A percentile compares a stretch with the other conserved stretches of the same genome.
Evolutionary conservation across 2,113 vertebrate species (phyloP).

Genomic region (Edolisoma coerulescens): DNA sequence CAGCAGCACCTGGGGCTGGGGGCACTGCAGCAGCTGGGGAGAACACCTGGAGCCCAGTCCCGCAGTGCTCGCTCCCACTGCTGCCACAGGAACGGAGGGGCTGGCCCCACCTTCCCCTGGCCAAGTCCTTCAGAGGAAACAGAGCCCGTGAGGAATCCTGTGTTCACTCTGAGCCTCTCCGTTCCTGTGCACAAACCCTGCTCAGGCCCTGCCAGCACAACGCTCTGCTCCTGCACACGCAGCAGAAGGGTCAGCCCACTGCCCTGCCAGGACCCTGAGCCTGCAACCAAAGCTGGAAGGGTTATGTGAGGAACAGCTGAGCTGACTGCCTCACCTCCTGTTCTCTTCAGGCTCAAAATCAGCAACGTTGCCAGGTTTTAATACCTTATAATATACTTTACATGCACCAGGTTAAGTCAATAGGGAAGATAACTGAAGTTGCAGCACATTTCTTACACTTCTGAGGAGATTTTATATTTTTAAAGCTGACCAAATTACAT

Average conservation of each 20-base stretch:
- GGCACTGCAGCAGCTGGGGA: background rate
- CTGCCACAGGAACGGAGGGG: too few relatives aligned
- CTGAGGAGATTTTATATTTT: background rate
- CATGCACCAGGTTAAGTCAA: background rate
- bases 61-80: background rate
- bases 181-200: background rate
- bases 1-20: background rate
- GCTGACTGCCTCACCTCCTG: background rate
- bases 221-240: rapidly evolving
- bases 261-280: background rate
- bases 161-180: background rate
- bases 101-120: background rate
- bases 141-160: background rate
- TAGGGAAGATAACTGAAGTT: background rate
- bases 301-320: background rate
- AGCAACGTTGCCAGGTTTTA: background rate
- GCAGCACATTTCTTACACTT: background rate
- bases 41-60: background rate
- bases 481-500: background rate
- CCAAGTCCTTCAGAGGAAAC: background rate
- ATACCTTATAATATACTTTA: background rate
- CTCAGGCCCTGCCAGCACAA: rapidly evolving
- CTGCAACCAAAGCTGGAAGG: background rate
- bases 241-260: rapidly evolving
- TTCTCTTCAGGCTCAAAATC: background rate